Conservation (phyloP, 2,888 invertebrate species). For the Nymphalis urticae region DNA sequence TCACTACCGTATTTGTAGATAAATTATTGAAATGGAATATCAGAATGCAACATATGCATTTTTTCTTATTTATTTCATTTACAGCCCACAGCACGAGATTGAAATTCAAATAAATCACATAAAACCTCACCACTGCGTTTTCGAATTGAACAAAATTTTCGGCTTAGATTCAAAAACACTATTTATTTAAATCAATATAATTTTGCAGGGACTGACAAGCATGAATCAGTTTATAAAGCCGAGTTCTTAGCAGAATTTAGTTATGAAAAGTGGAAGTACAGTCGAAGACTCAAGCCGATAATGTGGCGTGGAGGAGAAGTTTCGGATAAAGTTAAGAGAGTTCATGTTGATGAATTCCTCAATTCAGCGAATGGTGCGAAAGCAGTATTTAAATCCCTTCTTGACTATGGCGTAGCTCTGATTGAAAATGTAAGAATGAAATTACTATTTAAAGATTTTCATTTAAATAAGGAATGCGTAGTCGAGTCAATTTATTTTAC, state of each 20-base stretch:
- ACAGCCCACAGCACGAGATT: too few relatives aligned
- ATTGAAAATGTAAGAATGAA: constrained; percentile 59
- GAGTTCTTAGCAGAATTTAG: constrained; percentile 72
- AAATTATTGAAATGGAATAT: too few relatives aligned
- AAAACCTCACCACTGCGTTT: too few relatives aligned
- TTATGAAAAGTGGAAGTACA: constrained; percentile 57
- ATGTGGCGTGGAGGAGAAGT: constrained; percentile 76
- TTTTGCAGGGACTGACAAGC: constrained; percentile 82
- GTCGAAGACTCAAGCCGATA: constrained; percentile 53
- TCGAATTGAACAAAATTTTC: too few relatives aligned
- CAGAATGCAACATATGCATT: too few relatives aligned
- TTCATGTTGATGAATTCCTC: constrained; percentile 74
- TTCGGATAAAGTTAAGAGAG: constrained; percentile 58
- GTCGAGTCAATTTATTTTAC: too few relatives aligned
- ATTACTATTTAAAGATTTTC: too few relatives aligned
- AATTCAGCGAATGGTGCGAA: constrained; percentile 65
- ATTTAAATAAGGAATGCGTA: too few relatives aligned
- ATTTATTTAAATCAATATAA: neutral
- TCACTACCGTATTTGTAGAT: too few relatives aligned
- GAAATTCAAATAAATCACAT: too few relatives aligned
- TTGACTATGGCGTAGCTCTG: constrained; percentile 79
- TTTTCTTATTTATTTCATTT: too few relatives aligned
- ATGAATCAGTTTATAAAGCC: constrained; percentile 74
- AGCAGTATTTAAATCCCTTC: constrained; percentile 74
- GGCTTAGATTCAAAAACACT: too few relatives aligned